Base-by-base conservation (phyloP, 2,797 vertebrate genomes). In the Lycodopsis pacificus region DNA sequence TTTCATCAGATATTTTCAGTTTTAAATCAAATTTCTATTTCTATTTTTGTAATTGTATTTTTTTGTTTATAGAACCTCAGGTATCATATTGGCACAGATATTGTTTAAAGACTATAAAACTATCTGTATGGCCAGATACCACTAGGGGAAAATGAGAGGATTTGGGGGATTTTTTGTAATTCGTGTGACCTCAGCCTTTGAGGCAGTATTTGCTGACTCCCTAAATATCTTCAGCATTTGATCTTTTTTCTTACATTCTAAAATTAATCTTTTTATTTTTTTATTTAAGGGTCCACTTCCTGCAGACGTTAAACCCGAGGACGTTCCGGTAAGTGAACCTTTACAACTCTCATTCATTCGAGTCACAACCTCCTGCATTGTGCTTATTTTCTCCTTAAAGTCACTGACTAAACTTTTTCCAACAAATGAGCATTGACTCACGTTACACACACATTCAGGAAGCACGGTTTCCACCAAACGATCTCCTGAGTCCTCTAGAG, bases 241-340 rank as follows among this genome's bases (percentile, higher is more conserved):
- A 2, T 73, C 19, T 42, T 48, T 54, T 76, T 40, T 2, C 15
- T 48, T 22, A 0, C 0, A 15, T 19, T 65, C 11, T 73, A 49
- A 82, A 59, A 49, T 38, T 0, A 10, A 8, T 73, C 1, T 82
- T 0, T 27, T 3, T 27, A 0, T 73, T 11, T 68, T 51, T 76
- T 56, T 76, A 51, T 88, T 85, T 15, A 61, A 94, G 93, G 7
- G 66, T 77, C 79, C 87, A 10, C 73, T 42, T 65, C 87, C 89
- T 65, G 79, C 86, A 44, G 89, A 90, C 61, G 48, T 38, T 20
- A 92, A 91, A 83, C 91, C 93, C n/a, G 81, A 83, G 34, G 90
- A 92, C 1, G 78, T 83, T 25, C 87, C 92, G 49, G 94, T 94
- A 83, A 93, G 93, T 92, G 56, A 78, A 62, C 1, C n/a, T 48